Conservation (phyloP, 2,888 invertebrate species). For the Tineola bisselliella region DNA sequence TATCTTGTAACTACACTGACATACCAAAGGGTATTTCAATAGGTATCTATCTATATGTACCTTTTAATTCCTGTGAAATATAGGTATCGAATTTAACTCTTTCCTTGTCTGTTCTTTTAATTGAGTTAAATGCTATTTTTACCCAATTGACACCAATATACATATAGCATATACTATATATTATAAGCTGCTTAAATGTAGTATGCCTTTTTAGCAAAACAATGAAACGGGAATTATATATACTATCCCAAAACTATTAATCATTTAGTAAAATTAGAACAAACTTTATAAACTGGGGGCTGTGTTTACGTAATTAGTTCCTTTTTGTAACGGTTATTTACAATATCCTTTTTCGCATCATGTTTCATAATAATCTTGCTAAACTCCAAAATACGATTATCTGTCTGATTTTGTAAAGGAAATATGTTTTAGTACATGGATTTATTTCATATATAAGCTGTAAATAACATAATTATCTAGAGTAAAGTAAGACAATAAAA, state of each 20-base stretch:
- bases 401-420: slow-evolving; percentile 27
- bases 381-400: background rate
- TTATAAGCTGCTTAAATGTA: too few relatives aligned
- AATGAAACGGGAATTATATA: background rate
- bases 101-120: too few relatives aligned
- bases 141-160: too few relatives aligned
- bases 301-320: background rate
- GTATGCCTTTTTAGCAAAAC: too few relatives aligned
- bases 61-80: too few relatives aligned
- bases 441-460: too few relatives aligned
- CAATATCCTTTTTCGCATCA: background rate
- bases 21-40: too few relatives aligned
- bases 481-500: background rate
- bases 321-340: background rate
- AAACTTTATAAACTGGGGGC: background rate
- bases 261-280: slow-evolving; percentile 2
- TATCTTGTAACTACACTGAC: background rate
- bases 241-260: background rate
- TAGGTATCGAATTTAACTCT: too few relatives aligned
- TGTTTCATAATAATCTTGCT: background rate
- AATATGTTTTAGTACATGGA: slow-evolving; percentile 19
- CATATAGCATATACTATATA: too few relatives aligned
- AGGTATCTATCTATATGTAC: too few relatives aligned
- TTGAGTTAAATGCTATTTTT: too few relatives aligned
- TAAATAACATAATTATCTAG: too few relatives aligned